Base-by-base conservation (phyloP, 2,888 invertebrate genomes). In the Eulithis testata region DNA sequence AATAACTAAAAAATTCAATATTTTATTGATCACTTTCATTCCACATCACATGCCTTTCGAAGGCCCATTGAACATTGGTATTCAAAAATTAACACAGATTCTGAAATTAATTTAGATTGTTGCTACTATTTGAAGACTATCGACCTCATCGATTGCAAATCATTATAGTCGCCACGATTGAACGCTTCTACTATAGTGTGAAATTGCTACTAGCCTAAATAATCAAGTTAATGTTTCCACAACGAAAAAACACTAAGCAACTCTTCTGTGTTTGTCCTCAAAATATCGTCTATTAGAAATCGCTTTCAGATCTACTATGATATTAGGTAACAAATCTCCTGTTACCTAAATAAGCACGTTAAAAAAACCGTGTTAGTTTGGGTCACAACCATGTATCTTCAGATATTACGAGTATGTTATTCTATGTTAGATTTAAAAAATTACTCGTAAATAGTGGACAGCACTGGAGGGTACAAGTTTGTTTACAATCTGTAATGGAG, bases 1-100 rank as follows among this genome's bases (percentile, higher is more conserved):
- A 76, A 73, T 68, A 73, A 76, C 75, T 79, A 84, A 86, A 77
- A 83, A 85, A 81, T 84, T 82, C 73, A 83, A 80, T 71, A 79
- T 88, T 75, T 88, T 87, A 87, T 87, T 88, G 74, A 86, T 88
- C 85, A 86, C 85, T 78, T 83, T 81, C 84, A 86, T 84, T 84
- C 78, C 81, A 86, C 85, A 89, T 88, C 86, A 87, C 85, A 81
- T 82, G 81, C 85, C 85, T 87, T 86, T 77, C 57, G 61, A 86
- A 88, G 86, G 83, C 86, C 75, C 69, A 70, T 74, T 66, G 59
- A 60, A 60, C 44, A 60, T 37, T 49, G 49, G 40, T 63, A 49
- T 61, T 50, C 47, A 56, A 52, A 66, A 63, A 40, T 5, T 40
- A 40, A 40, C 9, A 49, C 49, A 49, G 21, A 49, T 49, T 9